Evolutionary conservation across 2,888 invertebrate species (phyloP), one percentile per base, ranked within the genome.

Genomic region (Agrochola lota): DNA sequence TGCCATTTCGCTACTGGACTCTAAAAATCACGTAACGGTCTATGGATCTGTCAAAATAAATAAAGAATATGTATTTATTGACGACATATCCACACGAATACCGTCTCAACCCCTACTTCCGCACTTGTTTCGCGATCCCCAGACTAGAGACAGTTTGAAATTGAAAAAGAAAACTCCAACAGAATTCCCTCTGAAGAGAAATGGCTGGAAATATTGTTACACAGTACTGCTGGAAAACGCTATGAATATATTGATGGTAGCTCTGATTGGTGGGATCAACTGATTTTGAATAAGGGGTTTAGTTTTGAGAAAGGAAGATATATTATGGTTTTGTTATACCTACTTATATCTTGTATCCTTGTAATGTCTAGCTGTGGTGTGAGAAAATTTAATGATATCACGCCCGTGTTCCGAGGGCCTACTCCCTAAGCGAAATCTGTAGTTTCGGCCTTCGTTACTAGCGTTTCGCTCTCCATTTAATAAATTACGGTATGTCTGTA

Each of bases 121-220:
- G 91, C 91, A 91, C 92, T 94, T 94, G 92, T 94, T 93, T 92
- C 92, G 90, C 88, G 84, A 82, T 83, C 87, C 74, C 85, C 82
- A 89, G 89, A 87, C 90, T 83, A 88, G 93, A 94, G 93, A 95
- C 94, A 94, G 93, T 94, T 94, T 92, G 91, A 93, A 94, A 95
- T 95, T 95, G 95, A 94, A 95, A 94, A 94, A 92, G 93, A 94
- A 94, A 94, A 92, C 92, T 91, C 86, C 83, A 84, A 87, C 85
- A 81, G 86, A 88, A 86, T 88, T 89, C 85, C 64, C 85, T 71
- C 75, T 71, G 83, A 87, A 82, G 87, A 88, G 88, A 89, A 90
- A 91, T 91, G 87, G 90, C 89, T 88, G 85, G 85, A 86, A 88
- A 90, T 88, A 90, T 91, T 91, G 90, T 89, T 86, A 88, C 87